A percentile compares a stretch with the other conserved stretches of the same genome.
Evolutionary conservation across 2,113 vertebrate species (phyloP).

Genomic region (Siniperca knerii): DNA sequence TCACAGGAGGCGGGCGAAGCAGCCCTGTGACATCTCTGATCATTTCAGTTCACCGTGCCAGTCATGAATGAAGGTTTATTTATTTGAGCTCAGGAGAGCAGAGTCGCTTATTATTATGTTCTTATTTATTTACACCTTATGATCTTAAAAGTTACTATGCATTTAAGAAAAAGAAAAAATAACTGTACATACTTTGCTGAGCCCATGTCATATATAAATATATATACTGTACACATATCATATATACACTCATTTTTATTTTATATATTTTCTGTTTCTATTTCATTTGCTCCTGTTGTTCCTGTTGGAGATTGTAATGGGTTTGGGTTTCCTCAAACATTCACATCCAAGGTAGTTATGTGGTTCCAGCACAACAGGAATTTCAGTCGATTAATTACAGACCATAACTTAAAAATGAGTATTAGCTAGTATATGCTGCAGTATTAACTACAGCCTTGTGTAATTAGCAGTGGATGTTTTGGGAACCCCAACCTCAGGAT

Average conservation of each 20-base stretch:
- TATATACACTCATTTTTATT: slow-evolving; percentile 71
- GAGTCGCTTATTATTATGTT: slow-evolving; percentile 80
- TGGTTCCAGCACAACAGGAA: neutral
- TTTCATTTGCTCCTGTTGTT: slow-evolving; percentile 65
- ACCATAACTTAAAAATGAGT: neutral
- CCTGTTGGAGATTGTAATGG: slow-evolving; percentile 40
- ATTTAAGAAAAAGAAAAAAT: slow-evolving; percentile 73
- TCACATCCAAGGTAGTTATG: slow-evolving; percentile 20
- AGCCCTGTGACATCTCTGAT: slow-evolving; percentile 6
- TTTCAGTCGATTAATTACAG: neutral
- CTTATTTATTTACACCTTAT: slow-evolving; percentile 85
- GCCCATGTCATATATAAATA: slow-evolving; percentile 83
- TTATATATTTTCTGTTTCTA: slow-evolving; percentile 60
- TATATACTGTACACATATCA: slow-evolving; percentile 71
- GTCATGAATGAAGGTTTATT: slow-evolving; percentile 86
- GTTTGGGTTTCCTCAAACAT: slow-evolving; percentile 60
- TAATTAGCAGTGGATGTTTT: slow-evolving; percentile 48
- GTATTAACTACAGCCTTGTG: slow-evolving; percentile 10
- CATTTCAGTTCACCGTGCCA: slow-evolving; percentile 38
- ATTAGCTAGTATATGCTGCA: neutral
- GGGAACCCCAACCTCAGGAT: slow-evolving; percentile 47
- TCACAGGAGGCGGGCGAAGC: neutral
- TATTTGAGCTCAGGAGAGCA: slow-evolving; percentile 86
- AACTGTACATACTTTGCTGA: slow-evolving; percentile 83
- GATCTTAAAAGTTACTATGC: slow-evolving; percentile 86